phyloP scores from a whole-genome alignment of 2,113 vertebrate genomes.

The Corythaixoides concolor region DNA sequence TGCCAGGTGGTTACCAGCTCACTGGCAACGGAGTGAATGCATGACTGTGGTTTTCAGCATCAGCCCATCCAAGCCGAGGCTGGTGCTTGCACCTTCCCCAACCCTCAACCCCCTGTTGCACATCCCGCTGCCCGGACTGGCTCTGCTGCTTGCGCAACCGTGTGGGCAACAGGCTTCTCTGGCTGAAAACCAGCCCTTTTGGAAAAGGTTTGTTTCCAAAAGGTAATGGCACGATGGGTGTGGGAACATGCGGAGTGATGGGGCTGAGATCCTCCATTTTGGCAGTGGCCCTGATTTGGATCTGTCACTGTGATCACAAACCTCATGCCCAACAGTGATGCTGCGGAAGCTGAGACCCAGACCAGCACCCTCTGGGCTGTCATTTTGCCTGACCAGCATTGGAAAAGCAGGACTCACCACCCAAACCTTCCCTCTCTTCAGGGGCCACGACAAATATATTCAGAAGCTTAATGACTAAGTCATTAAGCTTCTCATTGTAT shows the following conservation, averaged over 20 bases:
- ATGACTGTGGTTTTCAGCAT: neutral
- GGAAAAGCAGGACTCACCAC: neutral
- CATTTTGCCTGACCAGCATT: accelerated
- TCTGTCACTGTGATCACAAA: neutral
- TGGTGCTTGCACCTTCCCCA: neutral
- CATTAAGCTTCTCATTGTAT: neutral
- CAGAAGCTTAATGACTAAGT: neutral
- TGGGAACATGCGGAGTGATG: accelerated
- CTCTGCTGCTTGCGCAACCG: neutral
- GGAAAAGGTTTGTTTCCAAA: neutral
- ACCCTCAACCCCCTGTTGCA: no score
- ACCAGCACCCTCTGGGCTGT: neutral
- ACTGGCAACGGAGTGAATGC: neutral
- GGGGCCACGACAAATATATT: neutral
- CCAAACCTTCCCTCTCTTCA: neutral
- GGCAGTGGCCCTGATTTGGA: neutral
- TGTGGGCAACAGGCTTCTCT: accelerated
- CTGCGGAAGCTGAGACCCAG: neutral
- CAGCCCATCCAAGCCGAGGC: neutral
- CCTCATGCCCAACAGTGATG: accelerated
- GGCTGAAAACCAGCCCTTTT: neutral
- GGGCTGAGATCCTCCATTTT: neutral
- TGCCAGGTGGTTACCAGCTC: neutral
- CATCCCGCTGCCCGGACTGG: neutral
- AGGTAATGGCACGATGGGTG: accelerated